Percentiles rank a stretch among this genome's conserved stretches.
Evolutionary conservation across 2,113 vertebrate genomes (phyloP).

Genomic region (Rynchops niger): DNA sequence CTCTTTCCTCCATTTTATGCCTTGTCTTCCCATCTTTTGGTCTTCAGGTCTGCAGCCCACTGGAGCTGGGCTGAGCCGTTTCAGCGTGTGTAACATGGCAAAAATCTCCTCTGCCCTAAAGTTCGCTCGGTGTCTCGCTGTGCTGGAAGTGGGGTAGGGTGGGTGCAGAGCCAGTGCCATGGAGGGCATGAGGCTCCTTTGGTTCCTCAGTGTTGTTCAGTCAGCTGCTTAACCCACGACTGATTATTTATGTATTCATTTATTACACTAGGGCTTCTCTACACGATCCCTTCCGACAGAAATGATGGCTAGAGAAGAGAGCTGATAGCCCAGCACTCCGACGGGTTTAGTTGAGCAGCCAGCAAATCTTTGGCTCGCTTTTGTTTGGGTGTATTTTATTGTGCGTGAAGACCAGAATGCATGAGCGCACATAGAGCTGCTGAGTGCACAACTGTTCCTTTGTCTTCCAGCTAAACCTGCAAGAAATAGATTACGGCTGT

Average conservation of each 20-base stretch:
- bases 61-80: neutral
- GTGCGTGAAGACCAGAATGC: accelerated
- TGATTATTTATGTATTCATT: neutral
- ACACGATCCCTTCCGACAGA: neutral
- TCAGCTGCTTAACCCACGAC: neutral
- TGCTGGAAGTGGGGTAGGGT: neutral
- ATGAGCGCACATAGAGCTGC: neutral
- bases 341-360: neutral
- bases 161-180: neutral
- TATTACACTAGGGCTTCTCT: neutral
- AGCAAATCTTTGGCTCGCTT: neutral
- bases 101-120: neutral
- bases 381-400: neutral
- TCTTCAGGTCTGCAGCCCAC: neutral
- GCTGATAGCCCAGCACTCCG: neutral
- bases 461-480: neutral
- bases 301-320: neutral
- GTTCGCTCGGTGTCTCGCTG: accelerated
- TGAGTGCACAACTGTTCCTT: neutral
- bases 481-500: neutral
- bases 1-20: neutral
- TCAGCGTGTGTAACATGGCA: neutral
- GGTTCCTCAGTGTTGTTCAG: neutral
- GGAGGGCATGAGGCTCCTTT: neutral
- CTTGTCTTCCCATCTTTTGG: neutral